Percentiles rank a stretch among this genome's conserved stretches.
Evolutionary conservation across 2,797 vertebrate genomes (phyloP).

Genomic region (Mareca strepera): DNA sequence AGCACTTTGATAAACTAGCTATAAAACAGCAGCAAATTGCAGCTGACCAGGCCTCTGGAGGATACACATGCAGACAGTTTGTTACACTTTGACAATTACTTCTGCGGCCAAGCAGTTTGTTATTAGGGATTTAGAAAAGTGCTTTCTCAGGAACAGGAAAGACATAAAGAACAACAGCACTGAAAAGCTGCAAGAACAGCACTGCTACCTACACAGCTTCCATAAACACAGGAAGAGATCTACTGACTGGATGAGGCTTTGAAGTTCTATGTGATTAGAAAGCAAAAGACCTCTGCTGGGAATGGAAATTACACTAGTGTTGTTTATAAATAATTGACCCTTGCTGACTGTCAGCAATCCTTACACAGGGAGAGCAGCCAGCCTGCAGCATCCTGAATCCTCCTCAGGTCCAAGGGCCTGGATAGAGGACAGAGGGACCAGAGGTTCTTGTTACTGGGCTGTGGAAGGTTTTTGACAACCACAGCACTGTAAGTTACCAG

Average conservation of each 20-base stretch:
- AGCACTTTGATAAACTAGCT: neutral
- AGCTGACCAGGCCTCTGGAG: neutral
- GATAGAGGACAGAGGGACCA: neutral
- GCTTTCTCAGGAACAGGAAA: neutral
- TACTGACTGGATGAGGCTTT: neutral
- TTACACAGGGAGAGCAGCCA: fast-evolving
- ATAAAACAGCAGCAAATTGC: neutral
- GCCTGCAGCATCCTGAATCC: fast-evolving
- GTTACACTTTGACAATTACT: neutral
- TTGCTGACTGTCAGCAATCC: fast-evolving
- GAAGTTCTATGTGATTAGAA: neutral
- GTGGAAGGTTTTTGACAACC: neutral
- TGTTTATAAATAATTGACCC: fast-evolving
- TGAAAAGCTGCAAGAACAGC: neutral
- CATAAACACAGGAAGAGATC: fast-evolving
- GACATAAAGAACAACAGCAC: neutral
- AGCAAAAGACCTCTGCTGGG: neutral
- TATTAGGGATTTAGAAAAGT: neutral
- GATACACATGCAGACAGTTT: neutral
- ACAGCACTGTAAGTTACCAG: neutral
- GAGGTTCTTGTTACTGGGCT: fast-evolving
- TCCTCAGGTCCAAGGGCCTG: neutral
- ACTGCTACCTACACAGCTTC: neutral
- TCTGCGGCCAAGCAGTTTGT: neutral
- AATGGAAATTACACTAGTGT: fast-evolving